Base-by-base conservation (phyloP, 2,888 invertebrate genomes). In the Pseudococcus viburni region DNA sequence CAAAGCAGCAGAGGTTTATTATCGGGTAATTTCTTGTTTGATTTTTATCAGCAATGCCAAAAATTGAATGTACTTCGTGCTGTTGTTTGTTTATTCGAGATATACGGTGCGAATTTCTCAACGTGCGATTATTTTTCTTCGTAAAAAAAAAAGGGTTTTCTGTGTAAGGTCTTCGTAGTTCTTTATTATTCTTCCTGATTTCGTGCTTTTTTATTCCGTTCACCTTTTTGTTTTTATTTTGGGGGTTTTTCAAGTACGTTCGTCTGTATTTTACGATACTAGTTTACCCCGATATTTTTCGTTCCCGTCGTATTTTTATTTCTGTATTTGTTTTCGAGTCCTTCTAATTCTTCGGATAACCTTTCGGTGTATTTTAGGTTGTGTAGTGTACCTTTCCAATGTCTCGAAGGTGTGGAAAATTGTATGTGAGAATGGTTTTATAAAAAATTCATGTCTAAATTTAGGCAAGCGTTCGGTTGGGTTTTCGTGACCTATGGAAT, bases 141-240 rank as follows among this genome's bases (percentile, higher is more conserved):
- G 48, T 11, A 0, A 15, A 51, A 51, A 12, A 48, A 12, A 51
- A 51, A 42, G 42, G 42, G 26, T 33, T 33, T 42, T 3, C 15
- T 55, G n/a, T 55, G n/a, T 55, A n/a, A n/a, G 55, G 55, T n/a
- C n/a, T 55, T 55, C 55, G 55, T n/a, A n/a, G 17, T 55, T 55
- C n/a, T 55, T n/a, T n/a, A 7, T 55, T 55, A 17, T 55, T 55
- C n/a, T 17, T 55, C 7, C 55, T 55, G 55, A 7, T n/a, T n/a
- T 55, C 17, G 55, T 55, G 17, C 55, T 55, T 17, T 55, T 55
- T 55, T 17, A 55, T 55, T 55, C 17, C 55, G 55, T 17, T 55
- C 55, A 17, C 55, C 55, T 55, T n/a, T 51, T 17, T 55, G n/a
- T 55, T 55, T 55, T 55, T 55, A n/a, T 55, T 55, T 55, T 55